These are phyloP conservation scores for Stratiomys singularior DNA, from an alignment of 2,888 invertebrate species.

Conservation along the genomic window DNA sequence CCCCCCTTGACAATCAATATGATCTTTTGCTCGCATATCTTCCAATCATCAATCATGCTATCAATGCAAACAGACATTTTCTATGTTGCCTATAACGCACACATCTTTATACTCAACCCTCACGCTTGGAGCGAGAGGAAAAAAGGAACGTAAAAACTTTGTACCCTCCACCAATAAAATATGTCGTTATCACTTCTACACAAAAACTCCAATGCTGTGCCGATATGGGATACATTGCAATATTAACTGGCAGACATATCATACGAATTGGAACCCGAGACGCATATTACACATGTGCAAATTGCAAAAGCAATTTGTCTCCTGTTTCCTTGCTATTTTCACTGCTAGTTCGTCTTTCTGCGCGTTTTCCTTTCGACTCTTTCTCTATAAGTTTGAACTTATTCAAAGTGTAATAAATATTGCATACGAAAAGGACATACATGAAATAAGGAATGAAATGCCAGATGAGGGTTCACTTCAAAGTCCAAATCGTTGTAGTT, in stretches of 20 bases:
- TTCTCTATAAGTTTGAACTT: conserved; percentile 19
- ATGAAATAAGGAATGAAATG: neutral
- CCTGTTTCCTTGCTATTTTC: neutral
- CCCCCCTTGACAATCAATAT: too few species aligned
- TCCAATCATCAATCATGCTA: conserved; percentile 4
- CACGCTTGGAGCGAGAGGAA: neutral
- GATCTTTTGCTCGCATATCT: too few species aligned
- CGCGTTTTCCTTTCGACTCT: neutral
- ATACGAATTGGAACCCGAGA: neutral
- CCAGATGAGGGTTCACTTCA: conserved; percentile 23
- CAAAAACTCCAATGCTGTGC: neutral
- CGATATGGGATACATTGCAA: neutral
- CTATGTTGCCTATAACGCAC: neutral
- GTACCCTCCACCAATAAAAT: neutral
- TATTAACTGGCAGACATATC: conserved; percentile 5
- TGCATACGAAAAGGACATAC: conserved; percentile 15
- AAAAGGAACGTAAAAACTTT: neutral
- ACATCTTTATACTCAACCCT: neutral
- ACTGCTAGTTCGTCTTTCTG: too few species aligned
- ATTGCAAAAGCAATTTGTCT: conserved; percentile 32
- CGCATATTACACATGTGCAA: conserved; percentile 38
- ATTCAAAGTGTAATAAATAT: conserved; percentile 45
- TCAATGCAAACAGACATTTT: neutral
- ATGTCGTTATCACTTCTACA: conserved; percentile 22
- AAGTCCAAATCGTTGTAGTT: neutral